Base-by-base conservation (phyloP, 2,888 invertebrate genomes). In the Lasioglossum zephyrum region DNA sequence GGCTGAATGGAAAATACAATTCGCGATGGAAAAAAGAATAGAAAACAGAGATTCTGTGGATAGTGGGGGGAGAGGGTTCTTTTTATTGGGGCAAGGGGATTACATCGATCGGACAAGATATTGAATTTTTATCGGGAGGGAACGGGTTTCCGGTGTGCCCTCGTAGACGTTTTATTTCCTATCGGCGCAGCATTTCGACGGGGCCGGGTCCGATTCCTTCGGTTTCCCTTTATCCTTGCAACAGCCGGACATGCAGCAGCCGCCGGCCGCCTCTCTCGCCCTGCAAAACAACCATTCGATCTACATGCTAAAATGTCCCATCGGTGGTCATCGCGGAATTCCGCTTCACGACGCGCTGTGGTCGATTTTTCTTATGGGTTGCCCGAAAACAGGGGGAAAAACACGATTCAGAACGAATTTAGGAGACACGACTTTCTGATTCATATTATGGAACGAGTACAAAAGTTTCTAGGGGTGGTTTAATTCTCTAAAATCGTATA, bases 241-340 rank as follows among this genome's bases (percentile, higher is more conserved):
- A 77, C 92, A 92, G 22, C 91, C 91, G 49, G 93, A 92, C 86
- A 91, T 89, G 79, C 93, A 93, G 77, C 92, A 92, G 49, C 92
- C 92, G n/a, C 92, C 92, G 1, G 91, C 85, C 16, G 87, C 75
- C 73, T 93, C 93, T 79, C 80, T 91, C n/a, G 92, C 92, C 69
- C 93, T 93, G 63, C 39, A 57, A 53, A 41, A 49, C 47, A 9
- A 60, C 81, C 16, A 69, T 18, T 66, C 36, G 49, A 77, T 84
- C 13, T 5, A 8, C 44, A 16, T 73, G 69, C 41, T 63, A 31
- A 69, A 69, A 69, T 73, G 39, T 84, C 79, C 53, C 22, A n/a
- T 73, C 69, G 60, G 18, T 57, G 18, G 5, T n/a, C 53, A 73
- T 73, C 66, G 39, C 53, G 36, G 31, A 39, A 73, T 47, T 70